phyloP scores from a whole-genome alignment of 2,797 vertebrate genomes.

The Darevskia mixta region DNA sequence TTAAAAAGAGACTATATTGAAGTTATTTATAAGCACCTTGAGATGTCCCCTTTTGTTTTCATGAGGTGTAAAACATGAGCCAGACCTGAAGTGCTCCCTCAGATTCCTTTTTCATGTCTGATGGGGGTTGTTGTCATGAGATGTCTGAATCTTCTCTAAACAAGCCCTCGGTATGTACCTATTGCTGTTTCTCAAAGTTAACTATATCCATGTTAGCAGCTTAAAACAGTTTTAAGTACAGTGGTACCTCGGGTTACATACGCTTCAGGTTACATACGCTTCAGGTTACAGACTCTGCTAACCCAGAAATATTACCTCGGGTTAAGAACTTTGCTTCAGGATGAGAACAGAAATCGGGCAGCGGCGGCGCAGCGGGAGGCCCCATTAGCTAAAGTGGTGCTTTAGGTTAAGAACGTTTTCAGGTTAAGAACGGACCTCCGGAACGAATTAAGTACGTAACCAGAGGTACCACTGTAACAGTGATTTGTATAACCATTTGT shows the following conservation, averaged over 20 bases:
- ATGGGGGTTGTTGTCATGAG: background rate
- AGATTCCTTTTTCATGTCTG: background rate
- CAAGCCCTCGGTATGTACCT: background rate
- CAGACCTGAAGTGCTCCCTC: background rate
- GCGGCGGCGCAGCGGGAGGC: no score
- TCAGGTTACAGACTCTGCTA: no score
- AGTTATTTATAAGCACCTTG: background rate
- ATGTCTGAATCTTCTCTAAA: background rate
- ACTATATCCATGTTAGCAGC: background rate
- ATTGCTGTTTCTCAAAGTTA: background rate
- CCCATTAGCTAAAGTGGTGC: no score
- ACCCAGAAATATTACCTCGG: no score
- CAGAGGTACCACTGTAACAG: background rate
- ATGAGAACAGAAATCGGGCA: no score
- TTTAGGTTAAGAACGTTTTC: no score
- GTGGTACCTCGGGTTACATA: no score
- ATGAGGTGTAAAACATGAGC: background rate
- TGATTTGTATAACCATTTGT: no score
- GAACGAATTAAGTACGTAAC: no score
- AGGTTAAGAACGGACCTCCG: no score
- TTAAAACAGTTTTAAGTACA: background rate
- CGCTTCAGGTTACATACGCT: no score
- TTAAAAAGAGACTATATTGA: background rate
- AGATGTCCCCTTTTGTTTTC: background rate
- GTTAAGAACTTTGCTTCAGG: no score